phyloP scores from a whole-genome alignment of 2,888 invertebrate genomes.

The Hirtodrosophila histrioides region DNA sequence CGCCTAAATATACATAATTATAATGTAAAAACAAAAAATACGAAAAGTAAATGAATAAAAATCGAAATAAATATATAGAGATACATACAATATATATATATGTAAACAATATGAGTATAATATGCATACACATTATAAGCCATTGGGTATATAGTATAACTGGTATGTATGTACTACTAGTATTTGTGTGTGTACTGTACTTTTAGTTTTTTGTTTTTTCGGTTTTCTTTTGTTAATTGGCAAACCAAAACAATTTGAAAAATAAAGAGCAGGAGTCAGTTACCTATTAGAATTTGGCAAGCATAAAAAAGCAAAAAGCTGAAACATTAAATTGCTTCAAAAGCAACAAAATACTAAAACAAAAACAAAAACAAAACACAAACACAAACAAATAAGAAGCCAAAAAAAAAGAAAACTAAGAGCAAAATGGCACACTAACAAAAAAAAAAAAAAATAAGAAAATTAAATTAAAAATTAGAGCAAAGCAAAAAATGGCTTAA shows the following conservation, averaged over 20 bases:
- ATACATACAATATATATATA: conserved; percentile 18
- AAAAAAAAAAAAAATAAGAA: conserved; percentile 29
- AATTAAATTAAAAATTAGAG: conserved; percentile 39
- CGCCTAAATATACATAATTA: conserved; percentile 52
- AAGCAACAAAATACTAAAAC: conserved; percentile 66
- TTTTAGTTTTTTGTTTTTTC: conserved; percentile 52
- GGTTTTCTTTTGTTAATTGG: conserved; percentile 73
- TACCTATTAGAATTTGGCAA: conserved; percentile 83
- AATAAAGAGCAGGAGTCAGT: conserved; percentile 84
- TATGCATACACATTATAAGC: conserved; percentile 21
- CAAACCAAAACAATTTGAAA: conserved; percentile 78
- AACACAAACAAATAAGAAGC: conserved; percentile 35
- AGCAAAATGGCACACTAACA: conserved; percentile 51
- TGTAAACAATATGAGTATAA: conserved; percentile 17
- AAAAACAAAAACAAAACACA: conserved; percentile 1
- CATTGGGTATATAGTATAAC: conserved; percentile 46
- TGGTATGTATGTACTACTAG: conserved; percentile 18
- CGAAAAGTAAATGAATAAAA: conserved; percentile 17
- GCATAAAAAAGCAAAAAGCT: conserved; percentile 48
- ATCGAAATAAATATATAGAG: conserved; percentile 28
- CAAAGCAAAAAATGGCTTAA: conserved; percentile 51
- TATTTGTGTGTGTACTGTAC: conserved; percentile 48
- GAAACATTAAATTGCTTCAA: conserved; percentile 66
- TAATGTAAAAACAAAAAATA: conserved; percentile 24
- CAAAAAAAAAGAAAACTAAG: conserved; percentile 32